Evolutionary conservation across 2,888 invertebrate species (phyloP), one percentile per base, ranked within the genome.

Genomic region (Ethmia dodecea): DNA sequence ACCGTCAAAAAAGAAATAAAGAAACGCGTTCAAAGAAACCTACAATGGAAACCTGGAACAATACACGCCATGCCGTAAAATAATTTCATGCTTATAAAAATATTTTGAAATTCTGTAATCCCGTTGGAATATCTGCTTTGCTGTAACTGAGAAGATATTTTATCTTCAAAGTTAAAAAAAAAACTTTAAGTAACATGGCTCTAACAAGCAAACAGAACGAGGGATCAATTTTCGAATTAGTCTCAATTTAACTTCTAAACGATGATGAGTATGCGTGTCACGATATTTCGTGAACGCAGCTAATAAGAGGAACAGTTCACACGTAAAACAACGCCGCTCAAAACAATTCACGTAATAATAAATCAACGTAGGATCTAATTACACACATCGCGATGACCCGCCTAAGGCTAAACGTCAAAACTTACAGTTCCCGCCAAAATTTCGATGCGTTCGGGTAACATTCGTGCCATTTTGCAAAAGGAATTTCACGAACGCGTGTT

Each of bases 401-500:
- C 41, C 38, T 33, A 28, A 37, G 44, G 38, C 38, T 35, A 33
- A 37, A 32, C 49, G 13, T 15, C 31, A 39, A 43, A 45, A 35
- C 35, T 41, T 42, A 42, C 42, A 40, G 37, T 25, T 31, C 40
- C 33, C 28, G 28, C 33, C 43, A 47, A 55, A 57, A 55, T 55
- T 47, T 45, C 47, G 50, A 48, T 49, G 47, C 20, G 18, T 35
- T 42, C 40, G 43, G 24, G 22, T 13, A 16, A 28, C 42, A 38
- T 52, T 53, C 49, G 45, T 48, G 50, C 47, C 47, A 47, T 49
- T 45, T 42, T 43, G 40, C 6, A 18, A 29, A 41, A 13, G 47
- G 50, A 56, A 56, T 56, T 56, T 50, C 45, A 50, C 56, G 54
- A 55, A 56, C 52, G n/a, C n/a, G n/a, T 38, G 44, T 45, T 25